Conservation (phyloP, 2,113 vertebrate genomes). For the Lathamus discolor region DNA sequence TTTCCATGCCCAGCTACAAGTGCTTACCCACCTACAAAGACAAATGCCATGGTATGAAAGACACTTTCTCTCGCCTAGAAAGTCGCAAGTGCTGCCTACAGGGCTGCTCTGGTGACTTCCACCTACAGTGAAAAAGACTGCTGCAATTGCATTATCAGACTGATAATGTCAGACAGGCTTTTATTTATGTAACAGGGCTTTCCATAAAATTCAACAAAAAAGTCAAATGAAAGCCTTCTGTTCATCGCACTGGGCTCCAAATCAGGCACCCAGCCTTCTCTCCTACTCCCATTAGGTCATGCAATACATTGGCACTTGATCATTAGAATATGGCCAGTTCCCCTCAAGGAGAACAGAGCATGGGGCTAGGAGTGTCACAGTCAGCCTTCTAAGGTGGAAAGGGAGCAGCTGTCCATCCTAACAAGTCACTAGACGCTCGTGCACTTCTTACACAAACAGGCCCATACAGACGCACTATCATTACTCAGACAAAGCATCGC, state of each 20-base stretch:
- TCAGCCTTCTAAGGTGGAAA: background rate
- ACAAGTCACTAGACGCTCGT: background rate
- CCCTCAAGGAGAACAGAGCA: rapidly evolving
- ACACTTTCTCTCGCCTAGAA: background rate
- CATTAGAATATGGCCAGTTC: background rate
- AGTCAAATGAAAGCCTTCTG: background rate
- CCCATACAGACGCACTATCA: background rate
- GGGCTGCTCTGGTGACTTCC: background rate
- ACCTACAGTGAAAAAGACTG: background rate
- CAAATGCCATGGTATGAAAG: background rate
- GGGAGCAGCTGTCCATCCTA: background rate
- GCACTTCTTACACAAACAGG: background rate
- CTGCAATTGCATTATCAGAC: background rate
- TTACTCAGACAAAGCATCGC: background rate
- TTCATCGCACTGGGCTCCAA: background rate
- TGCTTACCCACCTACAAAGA: slow-evolving; percentile 9
- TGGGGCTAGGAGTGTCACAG: background rate
- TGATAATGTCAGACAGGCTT: background rate
- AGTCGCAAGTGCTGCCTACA: background rate
- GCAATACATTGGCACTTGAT: background rate
- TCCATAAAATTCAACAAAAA: background rate
- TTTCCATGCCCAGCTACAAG: background rate
- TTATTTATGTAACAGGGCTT: background rate
- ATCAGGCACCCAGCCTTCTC: background rate
- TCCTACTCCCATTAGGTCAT: background rate